Conservation (phyloP, 2,113 vertebrate species). For the Orycteropus afer region DNA sequence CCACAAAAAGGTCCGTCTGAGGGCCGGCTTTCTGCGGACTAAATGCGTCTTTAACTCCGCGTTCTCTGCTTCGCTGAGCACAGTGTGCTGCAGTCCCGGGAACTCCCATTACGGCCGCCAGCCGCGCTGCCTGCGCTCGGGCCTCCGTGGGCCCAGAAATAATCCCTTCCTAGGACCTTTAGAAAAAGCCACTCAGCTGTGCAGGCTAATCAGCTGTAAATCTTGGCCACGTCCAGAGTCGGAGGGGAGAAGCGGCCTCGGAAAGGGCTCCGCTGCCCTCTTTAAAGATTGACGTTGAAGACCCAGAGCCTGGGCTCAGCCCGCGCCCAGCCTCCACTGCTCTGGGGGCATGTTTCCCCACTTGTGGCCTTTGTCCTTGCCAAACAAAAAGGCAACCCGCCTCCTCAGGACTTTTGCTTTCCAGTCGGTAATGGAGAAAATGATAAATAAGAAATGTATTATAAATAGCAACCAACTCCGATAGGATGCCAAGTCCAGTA, state of each 20-base stretch:
- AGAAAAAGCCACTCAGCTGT: slow-evolving; percentile 77
- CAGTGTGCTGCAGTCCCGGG: slow-evolving; percentile 78
- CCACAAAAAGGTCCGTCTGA: slow-evolving; percentile 78
- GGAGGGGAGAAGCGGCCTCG: slow-evolving; percentile 68
- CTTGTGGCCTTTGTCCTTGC: neutral
- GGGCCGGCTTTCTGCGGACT: slow-evolving; percentile 80
- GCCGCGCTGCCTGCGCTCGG: slow-evolving; percentile 75
- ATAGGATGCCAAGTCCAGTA: neutral
- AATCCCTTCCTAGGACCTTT: slow-evolving; percentile 83
- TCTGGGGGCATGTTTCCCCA: neutral
- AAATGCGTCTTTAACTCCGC: slow-evolving; percentile 85
- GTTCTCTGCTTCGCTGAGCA: slow-evolving; percentile 85
- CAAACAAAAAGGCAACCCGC: neutral
- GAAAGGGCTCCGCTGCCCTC: slow-evolving; percentile 19
- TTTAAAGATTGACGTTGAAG: neutral
- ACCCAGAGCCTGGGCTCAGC: no score
- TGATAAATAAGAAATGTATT: neutral
- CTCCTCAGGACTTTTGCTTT: slow-evolving; percentile 54
- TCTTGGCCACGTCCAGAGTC: slow-evolving; percentile 75
- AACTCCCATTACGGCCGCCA: slow-evolving; percentile 73
- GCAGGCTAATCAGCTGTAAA: slow-evolving; percentile 84
- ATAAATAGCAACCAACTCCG: neutral
- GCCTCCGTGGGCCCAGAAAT: slow-evolving; percentile 83
- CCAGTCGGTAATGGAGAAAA: neutral
- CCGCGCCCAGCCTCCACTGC: neutral